Percentiles rank a stretch among this genome's conserved stretches.
These are phyloP conservation scores for Mycogona germanica DNA, from an alignment of 2,888 invertebrate species.

Conservation along the genomic window DNA sequence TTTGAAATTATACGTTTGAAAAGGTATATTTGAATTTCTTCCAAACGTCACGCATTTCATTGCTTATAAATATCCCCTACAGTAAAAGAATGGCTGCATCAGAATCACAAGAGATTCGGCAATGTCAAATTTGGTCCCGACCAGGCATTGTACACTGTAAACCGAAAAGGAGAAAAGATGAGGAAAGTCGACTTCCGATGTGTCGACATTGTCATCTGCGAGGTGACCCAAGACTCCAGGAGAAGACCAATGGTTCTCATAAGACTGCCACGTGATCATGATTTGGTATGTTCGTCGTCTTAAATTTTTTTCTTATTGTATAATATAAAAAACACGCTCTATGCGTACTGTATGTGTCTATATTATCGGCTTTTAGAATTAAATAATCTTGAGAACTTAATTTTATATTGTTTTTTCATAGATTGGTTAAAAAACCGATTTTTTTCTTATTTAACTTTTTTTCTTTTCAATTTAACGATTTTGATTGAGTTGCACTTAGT, in stretches of 20 bases:
- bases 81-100: conserved; percentile 88
- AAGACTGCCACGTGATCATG: conserved; percentile 76
- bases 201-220: conserved; percentile 65
- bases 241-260: conserved; percentile 56
- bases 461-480: too few relatives aligned
- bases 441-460: too few relatives aligned
- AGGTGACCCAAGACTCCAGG: conserved; percentile 64
- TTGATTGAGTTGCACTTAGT: too few relatives aligned
- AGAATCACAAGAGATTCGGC: conserved; percentile 75
- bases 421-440: too few relatives aligned
- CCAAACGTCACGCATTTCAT: background rate
- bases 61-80: conserved; percentile 31
- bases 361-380: too few relatives aligned
- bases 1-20: background rate
- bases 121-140: conserved; percentile 85
- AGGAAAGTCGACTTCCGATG: conserved; percentile 65
- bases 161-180: conserved; percentile 81
- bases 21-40: background rate
- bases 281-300: conserved; percentile 48
- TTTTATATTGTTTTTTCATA: too few relatives aligned
- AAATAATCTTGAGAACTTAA: too few relatives aligned
- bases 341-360: too few relatives aligned
- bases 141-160: conserved; percentile 69
- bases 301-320: too few relatives aligned
- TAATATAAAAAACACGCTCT: too few relatives aligned